Conservation (phyloP, 2,113 vertebrate genomes). For the Pollimyrus isidori region DNA sequence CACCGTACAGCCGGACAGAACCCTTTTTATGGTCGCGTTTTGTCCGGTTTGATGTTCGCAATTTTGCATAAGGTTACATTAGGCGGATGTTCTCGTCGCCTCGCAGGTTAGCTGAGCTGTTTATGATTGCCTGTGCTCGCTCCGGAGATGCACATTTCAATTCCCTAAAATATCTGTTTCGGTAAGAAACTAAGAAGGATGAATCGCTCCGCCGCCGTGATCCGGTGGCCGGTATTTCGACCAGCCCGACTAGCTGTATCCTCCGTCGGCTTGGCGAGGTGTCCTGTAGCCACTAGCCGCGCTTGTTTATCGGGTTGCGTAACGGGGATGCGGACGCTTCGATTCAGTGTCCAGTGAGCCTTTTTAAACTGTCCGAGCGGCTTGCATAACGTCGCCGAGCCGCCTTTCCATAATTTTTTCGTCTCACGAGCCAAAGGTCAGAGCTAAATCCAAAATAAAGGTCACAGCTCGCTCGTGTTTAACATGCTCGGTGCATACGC, state of each 20-base stretch:
- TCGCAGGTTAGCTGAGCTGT: not conserved
- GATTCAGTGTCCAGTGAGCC: not conserved
- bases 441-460: not conserved
- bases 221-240: not conserved
- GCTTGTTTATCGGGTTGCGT: constrained; percentile 9
- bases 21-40: not conserved
- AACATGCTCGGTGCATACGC: not conserved
- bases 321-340: not conserved
- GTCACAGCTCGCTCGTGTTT: not conserved
- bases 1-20: not conserved
- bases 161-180: not conserved
- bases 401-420: not conserved
- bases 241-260: not conserved
- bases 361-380: not conserved
- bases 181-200: not conserved
- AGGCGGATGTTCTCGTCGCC: not conserved
- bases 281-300: not conserved
- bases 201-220: not conserved
- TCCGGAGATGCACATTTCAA: not conserved
- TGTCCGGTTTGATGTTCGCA: not conserved
- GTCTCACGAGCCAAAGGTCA: not conserved
- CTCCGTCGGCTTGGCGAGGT: not conserved
- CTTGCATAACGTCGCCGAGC: not conserved
- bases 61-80: not conserved
- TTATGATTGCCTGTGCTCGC: not conserved